These are phyloP conservation scores for Avahi laniger DNA, from an alignment of 2,797 vertebrate genomes.

Conservation along the genomic window DNA sequence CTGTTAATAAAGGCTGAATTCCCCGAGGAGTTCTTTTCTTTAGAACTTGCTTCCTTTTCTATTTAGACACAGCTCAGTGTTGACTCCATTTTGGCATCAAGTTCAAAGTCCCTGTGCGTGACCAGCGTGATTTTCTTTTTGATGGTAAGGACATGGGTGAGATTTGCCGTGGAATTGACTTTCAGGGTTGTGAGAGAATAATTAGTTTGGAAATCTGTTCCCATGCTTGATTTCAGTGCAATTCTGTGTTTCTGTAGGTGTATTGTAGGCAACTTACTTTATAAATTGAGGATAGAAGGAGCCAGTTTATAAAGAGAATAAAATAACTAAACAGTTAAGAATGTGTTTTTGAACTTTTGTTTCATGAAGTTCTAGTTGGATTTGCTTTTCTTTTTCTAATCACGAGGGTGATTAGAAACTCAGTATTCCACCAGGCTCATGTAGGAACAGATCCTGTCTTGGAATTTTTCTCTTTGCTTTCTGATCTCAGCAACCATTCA, in stretches of 20 bases:
- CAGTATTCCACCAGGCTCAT: rapidly evolving
- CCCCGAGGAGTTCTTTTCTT: neutral
- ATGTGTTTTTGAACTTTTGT: neutral
- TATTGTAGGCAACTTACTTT: neutral
- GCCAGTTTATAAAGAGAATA: neutral
- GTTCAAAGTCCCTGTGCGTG: neutral
- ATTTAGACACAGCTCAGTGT: neutral
- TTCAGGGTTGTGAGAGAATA: neutral
- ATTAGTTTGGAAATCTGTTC: neutral
- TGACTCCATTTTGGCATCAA: neutral
- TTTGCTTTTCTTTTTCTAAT: neutral
- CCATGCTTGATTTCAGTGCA: neutral
- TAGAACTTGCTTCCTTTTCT: neutral
- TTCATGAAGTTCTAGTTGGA: neutral
- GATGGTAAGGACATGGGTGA: neutral
- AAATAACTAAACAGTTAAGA: neutral
- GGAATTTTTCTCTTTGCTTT: neutral
- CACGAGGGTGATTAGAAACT: neutral
- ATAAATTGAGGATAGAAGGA: neutral
- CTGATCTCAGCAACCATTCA: neutral
- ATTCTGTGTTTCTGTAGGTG: neutral
- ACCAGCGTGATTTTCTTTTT: neutral
- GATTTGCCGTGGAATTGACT: neutral
- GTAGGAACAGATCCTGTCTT: neutral
- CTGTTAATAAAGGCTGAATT: neutral